Evolutionary conservation across 2,113 vertebrate genomes (phyloP).

Genomic region (Hippoglossus stenolepis): DNA sequence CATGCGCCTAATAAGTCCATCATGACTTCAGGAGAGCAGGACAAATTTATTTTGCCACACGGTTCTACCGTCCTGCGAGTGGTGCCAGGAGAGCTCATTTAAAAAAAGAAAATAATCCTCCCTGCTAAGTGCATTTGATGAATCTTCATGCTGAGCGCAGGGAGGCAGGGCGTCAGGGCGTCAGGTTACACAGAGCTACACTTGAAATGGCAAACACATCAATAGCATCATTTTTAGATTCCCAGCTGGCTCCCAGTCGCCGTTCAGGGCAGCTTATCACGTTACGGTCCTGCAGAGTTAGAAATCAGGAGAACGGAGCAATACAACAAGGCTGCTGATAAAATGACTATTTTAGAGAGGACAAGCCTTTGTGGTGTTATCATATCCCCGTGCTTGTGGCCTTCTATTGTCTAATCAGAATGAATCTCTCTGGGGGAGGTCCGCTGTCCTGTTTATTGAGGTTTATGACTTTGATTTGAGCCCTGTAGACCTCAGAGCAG

Average conservation of each 20-base stretch:
- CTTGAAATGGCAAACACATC: constrained; percentile 76
- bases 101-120: constrained; percentile 19
- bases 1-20: constrained; percentile 40
- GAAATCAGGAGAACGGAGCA: constrained; percentile 53
- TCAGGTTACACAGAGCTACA: constrained; percentile 62
- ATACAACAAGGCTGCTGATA: constrained; percentile 29
- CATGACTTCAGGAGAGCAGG: constrained; percentile 43
- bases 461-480: constrained; percentile 71
- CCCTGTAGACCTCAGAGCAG: constrained; percentile 42
- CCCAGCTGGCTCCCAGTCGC: constrained; percentile 52
- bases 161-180: constrained; percentile 42
- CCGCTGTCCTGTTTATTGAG: constrained; percentile 54
- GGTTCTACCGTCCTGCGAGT: constrained; percentile 13
- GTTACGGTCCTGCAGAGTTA: constrained; percentile 56
- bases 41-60: constrained; percentile 19
- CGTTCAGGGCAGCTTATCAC: constrained; percentile 60
- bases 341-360: constrained; percentile 51
- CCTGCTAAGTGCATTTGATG: constrained; percentile 59
- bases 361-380: constrained; percentile 49
- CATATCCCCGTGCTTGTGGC: constrained; percentile 31
- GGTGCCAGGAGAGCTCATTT: constrained; percentile 35
- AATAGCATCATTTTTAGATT: constrained; percentile 73
- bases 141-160: constrained; percentile 39
- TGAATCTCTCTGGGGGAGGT: constrained; percentile 63
- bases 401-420: constrained; percentile 60